These are phyloP conservation scores for Mythimna pallens DNA, from an alignment of 2,888 invertebrate genomes.

Conservation along the genomic window DNA sequence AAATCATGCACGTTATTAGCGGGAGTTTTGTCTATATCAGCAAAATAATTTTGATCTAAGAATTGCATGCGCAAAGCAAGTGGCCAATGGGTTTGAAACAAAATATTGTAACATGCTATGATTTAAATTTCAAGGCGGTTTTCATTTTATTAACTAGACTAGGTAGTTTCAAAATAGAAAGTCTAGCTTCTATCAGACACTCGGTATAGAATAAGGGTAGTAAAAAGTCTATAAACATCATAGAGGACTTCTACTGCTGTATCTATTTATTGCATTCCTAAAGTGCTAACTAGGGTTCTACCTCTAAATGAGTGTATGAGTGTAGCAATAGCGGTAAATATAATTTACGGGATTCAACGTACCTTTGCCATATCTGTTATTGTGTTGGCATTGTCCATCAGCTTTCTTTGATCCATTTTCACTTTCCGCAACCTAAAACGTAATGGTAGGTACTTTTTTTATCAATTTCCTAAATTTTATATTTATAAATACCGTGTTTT, in stretches of 20 bases:
- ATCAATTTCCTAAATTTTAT: background rate
- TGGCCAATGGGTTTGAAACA: conserved; percentile 64
- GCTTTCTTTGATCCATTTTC: conserved; percentile 99
- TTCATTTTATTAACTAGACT: background rate
- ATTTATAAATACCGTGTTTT: background rate
- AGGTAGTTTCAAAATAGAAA: background rate
- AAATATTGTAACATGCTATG: conserved; percentile 59
- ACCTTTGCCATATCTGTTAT: conserved; percentile 99
- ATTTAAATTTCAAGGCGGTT: conserved; percentile 22
- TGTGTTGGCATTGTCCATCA: conserved; percentile 99
- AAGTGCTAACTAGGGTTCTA: conserved; percentile 76
- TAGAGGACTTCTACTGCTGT: conserved; percentile 37
- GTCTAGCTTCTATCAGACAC: conserved; percentile 21
- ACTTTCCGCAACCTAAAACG: conserved; percentile 97
- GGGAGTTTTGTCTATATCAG: conserved; percentile 24
- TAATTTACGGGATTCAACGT: conserved; percentile 77
- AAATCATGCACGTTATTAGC: conserved; percentile 59
- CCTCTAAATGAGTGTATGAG: conserved; percentile 84
- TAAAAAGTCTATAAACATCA: conserved; percentile 16
- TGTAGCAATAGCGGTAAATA: conserved; percentile 80
- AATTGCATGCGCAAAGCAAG: conserved; percentile 73
- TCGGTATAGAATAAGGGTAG: background rate
- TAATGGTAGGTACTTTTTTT: conserved; percentile 9
- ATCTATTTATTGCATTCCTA: conserved; percentile 59
- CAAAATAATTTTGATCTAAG: conserved; percentile 49